Percentiles rank a stretch among this genome's conserved stretches.
These are phyloP conservation scores for Drosophila seguyi DNA, from an alignment of 1,140 invertebrate genomes.

Conservation along the genomic window DNA sequence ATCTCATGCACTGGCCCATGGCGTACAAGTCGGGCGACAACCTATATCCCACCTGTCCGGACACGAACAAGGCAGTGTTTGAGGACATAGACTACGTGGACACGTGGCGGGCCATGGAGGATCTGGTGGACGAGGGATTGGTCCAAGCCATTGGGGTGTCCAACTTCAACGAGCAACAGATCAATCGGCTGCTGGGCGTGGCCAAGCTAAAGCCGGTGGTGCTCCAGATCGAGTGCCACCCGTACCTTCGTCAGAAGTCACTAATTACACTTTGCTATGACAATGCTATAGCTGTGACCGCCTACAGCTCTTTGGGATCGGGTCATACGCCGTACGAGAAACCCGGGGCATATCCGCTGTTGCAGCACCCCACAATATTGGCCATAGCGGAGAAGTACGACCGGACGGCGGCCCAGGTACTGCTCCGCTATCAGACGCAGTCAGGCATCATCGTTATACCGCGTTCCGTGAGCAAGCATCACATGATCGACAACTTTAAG, in stretches of 20 bases:
- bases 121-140: conserved; percentile 89
- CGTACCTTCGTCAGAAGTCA: conserved; percentile 92
- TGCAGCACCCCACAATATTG: conserved; percentile 84
- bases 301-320: conserved; percentile 92
- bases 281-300: conserved; percentile 90
- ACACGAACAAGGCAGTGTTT: conserved; percentile 87
- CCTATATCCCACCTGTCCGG: conserved; percentile 85
- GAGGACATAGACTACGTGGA: conserved; percentile 91
- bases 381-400: conserved; percentile 88
- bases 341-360: conserved; percentile 66
- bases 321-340: conserved; percentile 86
- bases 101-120: conserved; percentile 96
- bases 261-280: conserved; percentile 90
- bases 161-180: conserved; percentile 95
- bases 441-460: conserved; percentile 89
- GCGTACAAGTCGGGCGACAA: conserved; percentile 84
- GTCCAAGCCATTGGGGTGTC: conserved; percentile 93
- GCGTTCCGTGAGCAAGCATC: conserved; percentile 89
- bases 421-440: conserved; percentile 88
- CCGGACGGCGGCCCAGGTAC: conserved; percentile 90
- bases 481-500: conserved; percentile 90
- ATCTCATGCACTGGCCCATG: conserved; percentile 93
- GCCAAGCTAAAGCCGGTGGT: conserved; percentile 91
- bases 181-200: conserved; percentile 89
- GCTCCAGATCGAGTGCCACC: conserved; percentile 93